These are phyloP conservation scores for Leptopilina syphax DNA, from an alignment of 2,888 invertebrate species.

Conservation along the genomic window DNA sequence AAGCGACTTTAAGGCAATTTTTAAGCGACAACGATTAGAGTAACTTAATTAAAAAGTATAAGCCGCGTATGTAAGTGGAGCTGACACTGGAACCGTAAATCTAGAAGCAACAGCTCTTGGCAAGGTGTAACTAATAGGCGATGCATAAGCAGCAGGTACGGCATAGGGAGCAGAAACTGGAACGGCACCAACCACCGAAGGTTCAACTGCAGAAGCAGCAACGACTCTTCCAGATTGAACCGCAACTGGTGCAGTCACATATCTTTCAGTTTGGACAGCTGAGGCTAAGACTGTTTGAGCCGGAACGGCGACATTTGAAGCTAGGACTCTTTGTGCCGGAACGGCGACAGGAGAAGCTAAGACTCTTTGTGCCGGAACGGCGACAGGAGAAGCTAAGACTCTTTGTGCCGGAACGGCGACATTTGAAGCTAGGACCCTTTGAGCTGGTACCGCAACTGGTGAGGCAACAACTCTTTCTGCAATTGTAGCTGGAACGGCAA, in stretches of 20 bases:
- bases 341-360: slow-evolving; percentile 44
- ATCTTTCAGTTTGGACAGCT: not conserved
- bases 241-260: slow-evolving; percentile 12
- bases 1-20: too few relatives aligned
- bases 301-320: slow-evolving; percentile 57
- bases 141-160: slow-evolving; percentile 60
- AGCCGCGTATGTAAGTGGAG: slow-evolving; percentile 52
- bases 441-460: slow-evolving; percentile 43
- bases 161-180: slow-evolving; percentile 45
- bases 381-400: slow-evolving; percentile 39
- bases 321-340: slow-evolving; percentile 43
- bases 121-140: slow-evolving; percentile 59
- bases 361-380: slow-evolving; percentile 39
- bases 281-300: slow-evolving; percentile 51
- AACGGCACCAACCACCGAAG: slow-evolving; percentile 40
- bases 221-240: slow-evolving; percentile 49
- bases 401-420: slow-evolving; percentile 39
- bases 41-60: slow-evolving; percentile 48
- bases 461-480: not conserved
- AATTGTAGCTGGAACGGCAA: slow-evolving; percentile 22
- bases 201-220: slow-evolving; percentile 40
- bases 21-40: too few relatives aligned
- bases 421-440: slow-evolving; percentile 61
- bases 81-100: slow-evolving; percentile 54
- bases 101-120: slow-evolving; percentile 67